phyloP scores from a whole-genome alignment of 2,888 invertebrate genomes.

The Philhelius pedissequus region DNA sequence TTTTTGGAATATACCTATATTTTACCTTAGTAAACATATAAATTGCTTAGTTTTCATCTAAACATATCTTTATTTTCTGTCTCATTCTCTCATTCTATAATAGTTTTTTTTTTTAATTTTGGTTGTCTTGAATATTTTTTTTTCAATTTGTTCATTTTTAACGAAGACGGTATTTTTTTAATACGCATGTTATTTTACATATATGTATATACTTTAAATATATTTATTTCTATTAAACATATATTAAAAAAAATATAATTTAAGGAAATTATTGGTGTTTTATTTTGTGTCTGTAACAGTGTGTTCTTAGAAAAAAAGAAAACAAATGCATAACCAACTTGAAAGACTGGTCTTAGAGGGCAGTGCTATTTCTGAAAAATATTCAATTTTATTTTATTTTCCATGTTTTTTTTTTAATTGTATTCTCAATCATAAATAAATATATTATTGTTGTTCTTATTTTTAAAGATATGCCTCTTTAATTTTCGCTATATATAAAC shows the following conservation, averaged over 20 bases:
- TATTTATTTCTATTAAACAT: not conserved
- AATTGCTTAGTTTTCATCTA: slow-evolving; percentile 22
- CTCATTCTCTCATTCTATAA: slow-evolving; percentile 45
- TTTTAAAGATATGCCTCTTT: slow-evolving; percentile 36
- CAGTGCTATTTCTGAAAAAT: slow-evolving; percentile 52
- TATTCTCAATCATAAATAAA: not conserved
- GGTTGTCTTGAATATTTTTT: not conserved
- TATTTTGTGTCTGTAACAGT: not conserved
- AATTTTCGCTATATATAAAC: not conserved
- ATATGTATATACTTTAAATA: not conserved
- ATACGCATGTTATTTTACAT: not conserved
- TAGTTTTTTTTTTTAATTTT: not conserved
- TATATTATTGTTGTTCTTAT: not conserved
- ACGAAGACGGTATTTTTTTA: not conserved
- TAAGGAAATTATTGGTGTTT: not conserved
- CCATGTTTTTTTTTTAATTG: not conserved
- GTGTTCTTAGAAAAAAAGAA: not conserved
- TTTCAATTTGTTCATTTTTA: not conserved
- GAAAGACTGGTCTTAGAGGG: slow-evolving; percentile 31
- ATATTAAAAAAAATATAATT: not conserved
- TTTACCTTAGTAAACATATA: slow-evolving; percentile 30
- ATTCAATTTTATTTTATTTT: not conserved
- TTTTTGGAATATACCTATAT: not conserved
- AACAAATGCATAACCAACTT: not conserved
- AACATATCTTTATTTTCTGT: slow-evolving; percentile 2